Evolutionary conservation across 2,888 invertebrate species (phyloP).

Genomic region (Xestoiulus laeticollis): DNA sequence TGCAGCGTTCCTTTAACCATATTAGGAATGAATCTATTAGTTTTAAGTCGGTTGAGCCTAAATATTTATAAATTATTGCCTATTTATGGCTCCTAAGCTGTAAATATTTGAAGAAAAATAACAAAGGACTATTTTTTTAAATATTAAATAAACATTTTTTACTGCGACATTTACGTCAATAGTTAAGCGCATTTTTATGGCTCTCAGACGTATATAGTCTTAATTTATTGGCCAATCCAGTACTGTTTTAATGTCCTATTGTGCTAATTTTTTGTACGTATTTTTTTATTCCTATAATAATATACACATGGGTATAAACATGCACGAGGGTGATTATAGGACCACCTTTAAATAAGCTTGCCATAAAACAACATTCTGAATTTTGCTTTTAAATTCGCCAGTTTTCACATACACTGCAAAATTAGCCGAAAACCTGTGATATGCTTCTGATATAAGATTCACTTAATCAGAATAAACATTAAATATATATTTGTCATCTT

Average conservation of each 20-base stretch:
- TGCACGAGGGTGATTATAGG: background rate
- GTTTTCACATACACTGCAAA: no score
- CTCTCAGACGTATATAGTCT: background rate
- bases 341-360: background rate
- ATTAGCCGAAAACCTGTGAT: no score
- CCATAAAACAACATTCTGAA: background rate
- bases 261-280: background rate
- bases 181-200: constrained; percentile 26
- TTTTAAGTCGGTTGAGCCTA: constrained; percentile 5
- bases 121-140: background rate
- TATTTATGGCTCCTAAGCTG: background rate
- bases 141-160: constrained; percentile 26
- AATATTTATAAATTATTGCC: constrained; percentile 26
- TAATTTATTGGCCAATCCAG: constrained; percentile 26
- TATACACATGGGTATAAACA: background rate
- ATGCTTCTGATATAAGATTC: no score
- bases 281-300: background rate
- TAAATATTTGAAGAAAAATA: constrained; percentile 6
- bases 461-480: no score
- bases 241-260: constrained; percentile 26
- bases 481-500: no score
- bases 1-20: background rate
- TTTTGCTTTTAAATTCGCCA: no score
- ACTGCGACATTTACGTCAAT: constrained; percentile 1
- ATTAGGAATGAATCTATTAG: background rate